Base-by-base conservation (phyloP, 2,888 invertebrate genomes). In the Latrodectus elegans region DNA sequence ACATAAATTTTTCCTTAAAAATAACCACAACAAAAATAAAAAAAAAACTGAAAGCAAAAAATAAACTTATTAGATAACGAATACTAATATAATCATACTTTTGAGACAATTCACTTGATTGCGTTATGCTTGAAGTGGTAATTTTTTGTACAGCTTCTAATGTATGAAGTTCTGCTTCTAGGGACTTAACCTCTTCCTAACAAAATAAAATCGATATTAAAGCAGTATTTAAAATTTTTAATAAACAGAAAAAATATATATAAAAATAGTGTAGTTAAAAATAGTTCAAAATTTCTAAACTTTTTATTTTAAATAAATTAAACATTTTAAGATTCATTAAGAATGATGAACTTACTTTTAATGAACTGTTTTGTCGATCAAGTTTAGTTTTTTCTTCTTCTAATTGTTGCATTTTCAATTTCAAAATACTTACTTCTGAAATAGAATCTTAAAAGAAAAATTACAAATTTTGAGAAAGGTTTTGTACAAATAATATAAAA, bases 111-210 rank as follows among this genome's bases (percentile, higher is more conserved):
- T 68, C 26, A 68, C 17, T 70, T 38, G 38, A 38, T 38, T 38
- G 38, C 38, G 1, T 38, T 38, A 38, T 38, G 38, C 38, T 38
- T 6, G 38, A 64, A 53, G 74, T 74, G 3, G 75, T 51, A 38
- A 75, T 17, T 26, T 71, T 81, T 22, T 70, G 67, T n/a, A 80
- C 22, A 17, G 86, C 71, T 71, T 88, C 87, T 84, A 82, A 87
- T 67, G 84, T 80, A 12, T 84, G 77, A 52, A 90, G 71, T 65
- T 90, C 89, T n/a, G 82, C 71, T 79, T 89, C 84, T 55, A 89
- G 76, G 17, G 78, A 80, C 17, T 75, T 85, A 11, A 89, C 67
- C 76, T 90, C 88, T 71, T 89, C 85, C 89, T 90, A 53, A 14
- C 71, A 55, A 49, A 71, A 10, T 38, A 60, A 60, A 60, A 49